Evolutionary conservation across 2,113 vertebrate genomes (phyloP).

Genomic region (Nibea albiflora): DNA sequence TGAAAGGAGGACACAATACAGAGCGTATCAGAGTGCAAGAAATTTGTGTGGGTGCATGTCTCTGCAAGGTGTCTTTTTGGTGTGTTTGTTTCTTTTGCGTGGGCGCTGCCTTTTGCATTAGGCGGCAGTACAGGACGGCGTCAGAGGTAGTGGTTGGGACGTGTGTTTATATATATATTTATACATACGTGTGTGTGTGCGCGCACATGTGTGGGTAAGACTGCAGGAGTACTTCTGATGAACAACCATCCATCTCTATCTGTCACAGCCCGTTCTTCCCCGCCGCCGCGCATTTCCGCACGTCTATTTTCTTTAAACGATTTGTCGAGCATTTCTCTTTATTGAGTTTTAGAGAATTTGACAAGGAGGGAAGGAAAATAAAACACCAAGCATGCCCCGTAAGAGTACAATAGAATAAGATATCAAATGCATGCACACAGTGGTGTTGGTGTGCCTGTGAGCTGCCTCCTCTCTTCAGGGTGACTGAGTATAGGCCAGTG

Average conservation of each 20-base stretch:
- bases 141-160: conserved; percentile 62
- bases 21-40: conserved; percentile 63
- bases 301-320: conserved; percentile 9
- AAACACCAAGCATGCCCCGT: background rate
- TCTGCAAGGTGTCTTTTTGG: conserved; percentile 76
- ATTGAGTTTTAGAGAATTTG: background rate
- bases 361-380: background rate
- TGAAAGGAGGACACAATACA: conserved; percentile 73
- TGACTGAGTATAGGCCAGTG: conserved; percentile 50
- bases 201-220: conserved; percentile 41
- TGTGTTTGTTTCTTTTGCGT: conserved; percentile 67
- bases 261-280: conserved; percentile 34
- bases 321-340: background rate
- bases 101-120: conserved; percentile 76
- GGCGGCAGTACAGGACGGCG: conserved; percentile 69
- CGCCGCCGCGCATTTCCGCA: background rate
- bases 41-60: conserved; percentile 77
- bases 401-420: background rate
- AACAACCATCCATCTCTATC: conserved; percentile 49
- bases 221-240: conserved; percentile 54
- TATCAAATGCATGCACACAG: background rate
- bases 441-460: conserved; percentile 26
- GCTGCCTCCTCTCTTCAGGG: conserved; percentile 40
- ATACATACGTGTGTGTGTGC: background rate
- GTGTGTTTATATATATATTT: conserved; percentile 25